Percentiles rank a stretch among this genome's conserved stretches.
Evolutionary conservation across 2,888 invertebrate species (phyloP).

Genomic region (Enoplolaimus lenunculus): DNA sequence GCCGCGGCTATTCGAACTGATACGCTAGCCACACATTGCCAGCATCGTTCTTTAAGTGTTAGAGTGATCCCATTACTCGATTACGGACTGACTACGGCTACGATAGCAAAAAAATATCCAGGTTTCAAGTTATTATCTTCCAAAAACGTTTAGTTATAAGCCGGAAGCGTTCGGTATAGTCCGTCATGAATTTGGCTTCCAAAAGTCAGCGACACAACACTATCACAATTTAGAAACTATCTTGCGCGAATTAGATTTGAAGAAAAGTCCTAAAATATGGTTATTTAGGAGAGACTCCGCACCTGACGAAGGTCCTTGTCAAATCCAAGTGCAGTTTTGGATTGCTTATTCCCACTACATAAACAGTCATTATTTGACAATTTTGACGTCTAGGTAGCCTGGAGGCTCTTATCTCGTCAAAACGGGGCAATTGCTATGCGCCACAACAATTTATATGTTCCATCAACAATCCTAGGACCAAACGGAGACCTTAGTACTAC

Average conservation of each 20-base stretch:
- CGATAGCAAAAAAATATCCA: not conserved
- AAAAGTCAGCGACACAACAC: not conserved
- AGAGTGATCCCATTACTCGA: not conserved
- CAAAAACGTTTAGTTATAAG: not conserved
- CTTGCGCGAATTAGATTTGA: not conserved
- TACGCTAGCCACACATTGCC: not conserved
- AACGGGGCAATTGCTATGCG: not conserved
- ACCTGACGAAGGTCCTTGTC: not conserved
- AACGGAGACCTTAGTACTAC: not conserved
- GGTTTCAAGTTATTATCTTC: not conserved
- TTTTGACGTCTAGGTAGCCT: not conserved
- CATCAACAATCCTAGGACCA: not conserved
- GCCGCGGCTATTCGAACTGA: not conserved
- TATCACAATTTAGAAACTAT: not conserved
- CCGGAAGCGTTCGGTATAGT: not conserved
- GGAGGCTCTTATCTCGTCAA: not conserved
- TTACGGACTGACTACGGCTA: not conserved
- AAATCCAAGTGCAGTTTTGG: not conserved
- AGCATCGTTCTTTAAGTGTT: not conserved
- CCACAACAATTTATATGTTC: not conserved
- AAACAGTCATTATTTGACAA: not conserved
- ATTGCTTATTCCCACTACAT: not conserved
- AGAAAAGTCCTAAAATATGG: not conserved
- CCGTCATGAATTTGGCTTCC: not conserved
- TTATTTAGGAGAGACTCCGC: not conserved